Conservation (phyloP, 2,888 invertebrate species). For the Zygogramma bicolorata region DNA sequence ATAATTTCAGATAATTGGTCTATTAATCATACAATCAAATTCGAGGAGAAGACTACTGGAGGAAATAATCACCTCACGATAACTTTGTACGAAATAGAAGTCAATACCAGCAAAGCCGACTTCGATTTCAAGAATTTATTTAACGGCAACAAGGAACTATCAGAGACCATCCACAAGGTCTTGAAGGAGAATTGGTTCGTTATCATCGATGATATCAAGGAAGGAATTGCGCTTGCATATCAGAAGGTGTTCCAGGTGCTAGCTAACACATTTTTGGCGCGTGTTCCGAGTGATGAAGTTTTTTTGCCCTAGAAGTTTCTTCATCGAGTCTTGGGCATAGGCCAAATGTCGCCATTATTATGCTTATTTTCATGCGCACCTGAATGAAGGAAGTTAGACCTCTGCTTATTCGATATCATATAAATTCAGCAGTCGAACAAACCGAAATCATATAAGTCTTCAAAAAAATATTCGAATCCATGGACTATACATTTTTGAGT, state of each 20-base stretch:
- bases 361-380: no score
- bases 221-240: slow-evolving; percentile 41
- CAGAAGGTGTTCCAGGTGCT: slow-evolving; percentile 22
- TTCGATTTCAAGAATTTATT: slow-evolving; percentile 50
- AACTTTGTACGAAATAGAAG: slow-evolving; percentile 22
- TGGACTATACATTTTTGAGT: no score
- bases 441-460: no score
- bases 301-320: slow-evolving; percentile 6
- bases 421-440: no score
- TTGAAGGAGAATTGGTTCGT: slow-evolving; percentile 51
- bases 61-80: slow-evolving; percentile 25
- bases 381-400: no score
- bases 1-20: slow-evolving; percentile 22
- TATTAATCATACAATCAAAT: slow-evolving; percentile 22
- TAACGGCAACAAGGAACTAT: slow-evolving; percentile 47
- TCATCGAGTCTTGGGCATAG: no score
- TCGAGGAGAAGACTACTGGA: slow-evolving; percentile 36
- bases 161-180: slow-evolving; percentile 44
- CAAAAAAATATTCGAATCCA: no score
- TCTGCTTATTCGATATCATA: no score
- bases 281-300: slow-evolving; percentile 29
- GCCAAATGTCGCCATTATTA: no score
- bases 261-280: slow-evolving; percentile 33
- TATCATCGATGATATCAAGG: slow-evolving; percentile 45
- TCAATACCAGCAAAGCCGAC: slow-evolving; percentile 14